Evolutionary conservation across 2,113 vertebrate genomes (phyloP).

Genomic region (Synodontis membranacea): DNA sequence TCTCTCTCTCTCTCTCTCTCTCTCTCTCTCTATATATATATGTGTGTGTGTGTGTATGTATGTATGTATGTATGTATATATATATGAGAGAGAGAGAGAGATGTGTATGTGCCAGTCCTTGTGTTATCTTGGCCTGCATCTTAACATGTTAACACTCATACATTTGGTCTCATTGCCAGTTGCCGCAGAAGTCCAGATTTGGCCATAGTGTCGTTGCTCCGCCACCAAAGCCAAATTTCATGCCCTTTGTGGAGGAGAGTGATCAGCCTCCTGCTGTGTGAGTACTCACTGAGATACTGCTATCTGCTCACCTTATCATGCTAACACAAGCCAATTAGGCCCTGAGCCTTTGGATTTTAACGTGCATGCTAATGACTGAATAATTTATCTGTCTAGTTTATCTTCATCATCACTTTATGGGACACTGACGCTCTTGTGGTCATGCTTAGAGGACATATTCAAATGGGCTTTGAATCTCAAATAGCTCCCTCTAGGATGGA

Average conservation of each 20-base stretch:
- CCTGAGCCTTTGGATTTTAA: background rate
- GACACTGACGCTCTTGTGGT: background rate
- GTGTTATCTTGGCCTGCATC: background rate
- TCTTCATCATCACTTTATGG: background rate
- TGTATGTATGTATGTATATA: background rate
- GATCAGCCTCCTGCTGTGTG: conserved; percentile 85
- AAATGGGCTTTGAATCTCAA: background rate
- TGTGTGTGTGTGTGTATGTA: background rate
- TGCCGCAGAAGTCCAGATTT: conserved; percentile 69
- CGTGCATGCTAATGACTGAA: conserved; percentile 16
- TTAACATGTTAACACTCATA: background rate
- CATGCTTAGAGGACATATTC: conserved; percentile 1
- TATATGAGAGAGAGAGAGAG: background rate
- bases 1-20: too few species aligned
- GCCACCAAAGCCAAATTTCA: conserved; percentile 78
- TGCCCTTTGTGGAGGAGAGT: conserved; percentile 87
- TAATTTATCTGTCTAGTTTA: conserved; percentile 1
- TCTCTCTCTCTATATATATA: background rate
- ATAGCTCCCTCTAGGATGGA: background rate
- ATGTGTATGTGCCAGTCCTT: background rate
- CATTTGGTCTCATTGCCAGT: conserved; percentile 43
- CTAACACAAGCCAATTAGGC: background rate
- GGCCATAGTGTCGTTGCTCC: conserved; percentile 61
- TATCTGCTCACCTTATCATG: background rate
- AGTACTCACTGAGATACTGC: conserved; percentile 63